Conservation (phyloP, 2,113 vertebrate genomes). For the Xyrauchen texanus region DNA sequence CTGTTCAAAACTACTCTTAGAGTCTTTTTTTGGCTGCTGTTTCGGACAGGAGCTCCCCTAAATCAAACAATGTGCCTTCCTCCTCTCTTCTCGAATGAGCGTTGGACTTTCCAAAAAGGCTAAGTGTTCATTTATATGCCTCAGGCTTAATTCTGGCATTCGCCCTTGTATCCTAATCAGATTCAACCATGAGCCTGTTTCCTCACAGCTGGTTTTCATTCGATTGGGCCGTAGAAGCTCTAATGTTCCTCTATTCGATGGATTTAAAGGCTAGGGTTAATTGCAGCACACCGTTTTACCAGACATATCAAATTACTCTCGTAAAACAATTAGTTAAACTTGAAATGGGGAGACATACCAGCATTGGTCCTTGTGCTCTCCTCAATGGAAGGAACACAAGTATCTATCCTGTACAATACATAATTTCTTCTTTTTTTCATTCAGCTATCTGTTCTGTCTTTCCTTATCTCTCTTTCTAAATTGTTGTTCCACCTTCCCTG, state of each 20-base stretch:
- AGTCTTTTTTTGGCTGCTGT: conserved; percentile 11
- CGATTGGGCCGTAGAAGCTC: neutral
- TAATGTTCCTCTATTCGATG: conserved; percentile 3
- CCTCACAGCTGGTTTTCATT: conserved; percentile 53
- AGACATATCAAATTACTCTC: conserved; percentile 35
- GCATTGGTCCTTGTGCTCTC: neutral
- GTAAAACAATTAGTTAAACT: conserved; percentile 28
- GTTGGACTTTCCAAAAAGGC: neutral
- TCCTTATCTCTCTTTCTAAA: conserved; percentile 3
- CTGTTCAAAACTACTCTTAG: conserved; percentile 6
- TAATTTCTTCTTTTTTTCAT: neutral
- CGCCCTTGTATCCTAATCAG: conserved; percentile 43
- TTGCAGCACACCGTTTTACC: conserved; percentile 23
- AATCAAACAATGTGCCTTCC: conserved; percentile 26
- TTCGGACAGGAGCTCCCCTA: conserved; percentile 16
- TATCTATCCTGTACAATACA: neutral
- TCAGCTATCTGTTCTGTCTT: neutral
- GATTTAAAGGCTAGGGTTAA: conserved; percentile 42
- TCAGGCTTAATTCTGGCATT: conserved; percentile 42
- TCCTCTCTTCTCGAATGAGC: conserved; percentile 12
- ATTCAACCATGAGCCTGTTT: conserved; percentile 28
- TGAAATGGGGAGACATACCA: neutral
- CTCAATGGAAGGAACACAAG: neutral
- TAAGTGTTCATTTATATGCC: conserved; percentile 19
- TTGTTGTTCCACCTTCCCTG: neutral